Base-by-base conservation (phyloP, 2,113 vertebrate genomes). In the Eudyptes chrysolophus region DNA sequence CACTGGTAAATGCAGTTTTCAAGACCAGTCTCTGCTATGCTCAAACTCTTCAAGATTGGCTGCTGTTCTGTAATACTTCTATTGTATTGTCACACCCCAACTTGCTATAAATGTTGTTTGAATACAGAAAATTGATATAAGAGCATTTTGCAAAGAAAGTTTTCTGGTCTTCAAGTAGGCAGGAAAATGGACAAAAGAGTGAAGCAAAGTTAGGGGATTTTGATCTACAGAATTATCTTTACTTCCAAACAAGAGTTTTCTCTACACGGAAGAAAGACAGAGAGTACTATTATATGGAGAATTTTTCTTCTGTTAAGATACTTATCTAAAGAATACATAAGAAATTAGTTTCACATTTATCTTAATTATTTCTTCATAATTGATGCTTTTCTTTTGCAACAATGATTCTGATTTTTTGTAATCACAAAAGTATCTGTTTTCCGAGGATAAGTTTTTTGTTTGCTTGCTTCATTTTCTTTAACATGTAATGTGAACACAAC, bases 351-450 rank as follows among this genome's bases (percentile, higher is more conserved):
- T 90, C 62, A 54, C 6, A 32, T 62, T 7, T 88, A 4, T 38
- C 8, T 71, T 44, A 49, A 54, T 69, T 77, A 20, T 91, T 58
- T 83, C 3, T 86, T 64, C 4, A 15, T 42, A 70, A 55, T 69
- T 81, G 19, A n/a, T n/a, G 7, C 2, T 55, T 89, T 77, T 51
- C 8, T 55, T 91, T 76, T 51, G 16, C 26, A 68, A 36, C 16
- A 36, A 25, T 48, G 7, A 36, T 71, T 48, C 21, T 68, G 55
- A 36, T 1, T 6, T 51, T 79, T n/a, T 61, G 6, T 38, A 48
- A 24, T 48, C 1, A 0, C 1, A 4, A 42, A 49, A 1, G 22
- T 40, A 10, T 2, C 7, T 1, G 1, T 77, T 77, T 60, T 72
- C 20, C 38, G 69, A 51, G 6, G 81, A 36, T 42, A 44, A 8